phyloP scores from a whole-genome alignment of 2,888 invertebrate species.

The Lepidocyrtinus sp. region DNA sequence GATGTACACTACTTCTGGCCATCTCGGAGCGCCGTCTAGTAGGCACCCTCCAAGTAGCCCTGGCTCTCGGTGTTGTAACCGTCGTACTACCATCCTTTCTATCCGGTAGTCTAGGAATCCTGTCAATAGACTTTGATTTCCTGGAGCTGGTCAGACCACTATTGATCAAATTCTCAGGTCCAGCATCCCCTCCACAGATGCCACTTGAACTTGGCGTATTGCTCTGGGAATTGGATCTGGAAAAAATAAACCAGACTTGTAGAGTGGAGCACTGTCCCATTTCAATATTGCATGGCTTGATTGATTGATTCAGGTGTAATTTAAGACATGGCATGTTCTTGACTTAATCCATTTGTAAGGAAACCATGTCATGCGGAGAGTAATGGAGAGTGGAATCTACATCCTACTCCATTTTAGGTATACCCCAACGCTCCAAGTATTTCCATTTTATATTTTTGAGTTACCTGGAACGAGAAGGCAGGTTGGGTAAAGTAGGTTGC shows the following conservation, averaged over 20 bases:
- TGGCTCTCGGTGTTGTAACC: slow-evolving; percentile 53
- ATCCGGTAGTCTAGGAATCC: slow-evolving; percentile 66
- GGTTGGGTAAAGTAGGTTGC: slow-evolving; percentile 79
- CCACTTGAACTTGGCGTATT: slow-evolving; percentile 67
- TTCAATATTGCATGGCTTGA: slow-evolving; percentile 3
- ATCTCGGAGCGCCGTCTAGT: slow-evolving; percentile 58
- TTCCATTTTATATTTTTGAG: slow-evolving; percentile 23
- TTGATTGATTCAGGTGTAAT: neutral
- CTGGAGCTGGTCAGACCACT: slow-evolving; percentile 49
- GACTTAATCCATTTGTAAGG: too few species aligned
- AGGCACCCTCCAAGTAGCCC: slow-evolving; percentile 68
- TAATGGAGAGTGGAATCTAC: too few species aligned
- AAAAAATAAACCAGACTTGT: slow-evolving; percentile 33
- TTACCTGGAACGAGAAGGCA: slow-evolving; percentile 72
- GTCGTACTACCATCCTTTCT: slow-evolving; percentile 55
- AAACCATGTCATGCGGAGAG: slow-evolving; percentile 55
- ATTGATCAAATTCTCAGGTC: slow-evolving; percentile 11
- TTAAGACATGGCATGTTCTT: too few species aligned
- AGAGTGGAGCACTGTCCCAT: slow-evolving; percentile 22
- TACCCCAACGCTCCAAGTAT: too few species aligned
- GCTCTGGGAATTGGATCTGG: slow-evolving; percentile 69
- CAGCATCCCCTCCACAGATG: slow-evolving; percentile 44
- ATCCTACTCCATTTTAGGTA: too few species aligned
- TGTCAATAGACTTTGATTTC: slow-evolving; percentile 67
- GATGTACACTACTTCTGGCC: slow-evolving; percentile 41